phyloP scores from a whole-genome alignment of 2,797 vertebrate species.

The Lophius americanus region DNA sequence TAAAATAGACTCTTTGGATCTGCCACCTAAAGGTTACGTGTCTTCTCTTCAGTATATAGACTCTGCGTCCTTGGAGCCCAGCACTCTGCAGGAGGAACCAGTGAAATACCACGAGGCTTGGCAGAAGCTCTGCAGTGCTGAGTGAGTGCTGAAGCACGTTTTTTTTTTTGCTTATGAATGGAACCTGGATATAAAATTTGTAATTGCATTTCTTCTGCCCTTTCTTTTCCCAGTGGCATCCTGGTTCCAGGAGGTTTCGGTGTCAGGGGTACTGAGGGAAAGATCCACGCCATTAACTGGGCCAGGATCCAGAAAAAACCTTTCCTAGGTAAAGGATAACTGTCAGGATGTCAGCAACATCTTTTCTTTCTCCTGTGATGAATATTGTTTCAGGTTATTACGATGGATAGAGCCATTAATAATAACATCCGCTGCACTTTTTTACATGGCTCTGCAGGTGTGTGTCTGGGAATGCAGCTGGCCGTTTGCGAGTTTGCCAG shows the following conservation, averaged over 20 bases:
- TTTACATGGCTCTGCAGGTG: conserved; percentile 75
- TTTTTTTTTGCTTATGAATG: background rate
- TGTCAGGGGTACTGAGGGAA: conserved; percentile 92
- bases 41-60: conserved; percentile 84
- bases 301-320: conserved; percentile 94
- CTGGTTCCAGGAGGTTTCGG: conserved; percentile 94
- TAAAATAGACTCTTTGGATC: background rate
- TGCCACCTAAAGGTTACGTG: background rate
- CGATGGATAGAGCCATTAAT: background rate
- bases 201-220: background rate
- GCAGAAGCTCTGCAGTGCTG: conserved; percentile 94
- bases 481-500: conserved; percentile 93
- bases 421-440: background rate
- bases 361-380: background rate
- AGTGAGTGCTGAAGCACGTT: conserved; percentile 80
- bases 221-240: conserved; percentile 81
- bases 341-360: background rate
- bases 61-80: conserved; percentile 89
- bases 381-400: background rate
- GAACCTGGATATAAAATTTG: background rate
- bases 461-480: conserved; percentile 93
- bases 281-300: conserved; percentile 94
- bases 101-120: conserved; percentile 95
- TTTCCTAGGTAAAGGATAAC: conserved; percentile 84
- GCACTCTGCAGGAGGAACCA: conserved; percentile 89